Evolutionary conservation across 1,140 invertebrate genomes (phyloP), one percentile per base, ranked within the genome.

Genomic region (Eriosoma lanigerum): DNA sequence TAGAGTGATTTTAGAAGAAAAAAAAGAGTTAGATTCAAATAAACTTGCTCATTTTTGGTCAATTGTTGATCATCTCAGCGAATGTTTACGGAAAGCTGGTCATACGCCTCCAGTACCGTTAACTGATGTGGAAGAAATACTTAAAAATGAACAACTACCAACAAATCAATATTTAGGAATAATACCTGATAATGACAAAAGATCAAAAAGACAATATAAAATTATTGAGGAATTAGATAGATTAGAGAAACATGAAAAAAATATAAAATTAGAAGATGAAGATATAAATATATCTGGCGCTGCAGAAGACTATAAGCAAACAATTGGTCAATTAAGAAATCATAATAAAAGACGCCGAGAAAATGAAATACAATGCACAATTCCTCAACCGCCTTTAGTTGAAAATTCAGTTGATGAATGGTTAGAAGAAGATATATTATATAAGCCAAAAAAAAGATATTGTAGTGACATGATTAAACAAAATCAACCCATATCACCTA

Each of bases 21-120:
- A 82, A 2, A 72, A 81, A 12, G 82, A 84, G 17, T 52, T 86
- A 13, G 83, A 84, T 4, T n/a, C 82, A 0, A 48, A 82, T 1
- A 84, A 85, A 9, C 78, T 86, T 52, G 56, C 75, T 0, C 85
- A 87, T n/a, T 89, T 87, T 70, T 81, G 85, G 6, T 38, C 80
- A 26, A 81, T 85, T 4, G 81, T 83, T 46, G 72, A 81, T 13
- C 84, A 83, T 48, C 81, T 88, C 13, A 82, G 80, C n/a, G 15
- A 68, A 6, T 81, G 84, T 32, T 76, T 86, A 12, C 83, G 84
- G 10, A 82, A 68, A 80, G 84, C 52, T 76, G 68, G 80, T 19
- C 13, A 78, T 46, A 78, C 54, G 5, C 75, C 75, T 12, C 32
- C 75, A 8, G 56, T 78, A 26, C 75, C 75, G 26, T 60, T 60